Base-by-base conservation (phyloP, 2,797 vertebrate genomes). In the Lacerta viridis region DNA sequence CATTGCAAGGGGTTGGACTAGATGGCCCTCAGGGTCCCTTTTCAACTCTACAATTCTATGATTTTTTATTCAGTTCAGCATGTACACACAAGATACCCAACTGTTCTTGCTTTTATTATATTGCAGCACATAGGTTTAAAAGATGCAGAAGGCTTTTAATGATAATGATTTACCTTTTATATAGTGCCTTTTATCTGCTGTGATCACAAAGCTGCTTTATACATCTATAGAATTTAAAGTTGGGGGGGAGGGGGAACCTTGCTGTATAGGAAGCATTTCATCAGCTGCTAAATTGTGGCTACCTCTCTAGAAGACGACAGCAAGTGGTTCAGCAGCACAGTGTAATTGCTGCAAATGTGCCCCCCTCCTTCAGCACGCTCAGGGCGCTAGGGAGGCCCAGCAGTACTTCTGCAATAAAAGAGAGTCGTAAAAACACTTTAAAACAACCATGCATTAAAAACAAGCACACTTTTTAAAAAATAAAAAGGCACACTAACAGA, bases 131-230 rank as follows among this genome's bases (percentile, higher is more conserved):
- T 92, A 46, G 89, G 83, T 91, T 94, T 88, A 43, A 88, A 93
- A 91, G 88, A 90, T 92, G 66, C 91, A 95, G 93, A 92, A 94
- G 91, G 94, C 94, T 89, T 95, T 94, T 94, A 95, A 94, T 92
- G 91, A 89, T 93, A 93, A 94, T 91, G 89, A 95, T 95, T 94
- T 95, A 94, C 92, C 93, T 95, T 71, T 94, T 95, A 92, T 93
- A 93, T 93, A 88, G 94, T 78, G 83, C 78, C 84, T 78, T 82
- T 89, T 86, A 94, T 94, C 94, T 79, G 1, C 59, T 33, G 80
- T 90, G 92, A 95, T 92, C 92, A 86, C 91, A 82, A 89, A 92
- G 80, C 66, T 83, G 85, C 84, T 93, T 93, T 94, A 66, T 91
- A 43, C 46, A 92, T 90, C 85, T 59, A 46, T 72, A 88, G 93